Evolutionary conservation across 1,140 invertebrate species (phyloP).

Genomic region (Onthophagus taurus): DNA sequence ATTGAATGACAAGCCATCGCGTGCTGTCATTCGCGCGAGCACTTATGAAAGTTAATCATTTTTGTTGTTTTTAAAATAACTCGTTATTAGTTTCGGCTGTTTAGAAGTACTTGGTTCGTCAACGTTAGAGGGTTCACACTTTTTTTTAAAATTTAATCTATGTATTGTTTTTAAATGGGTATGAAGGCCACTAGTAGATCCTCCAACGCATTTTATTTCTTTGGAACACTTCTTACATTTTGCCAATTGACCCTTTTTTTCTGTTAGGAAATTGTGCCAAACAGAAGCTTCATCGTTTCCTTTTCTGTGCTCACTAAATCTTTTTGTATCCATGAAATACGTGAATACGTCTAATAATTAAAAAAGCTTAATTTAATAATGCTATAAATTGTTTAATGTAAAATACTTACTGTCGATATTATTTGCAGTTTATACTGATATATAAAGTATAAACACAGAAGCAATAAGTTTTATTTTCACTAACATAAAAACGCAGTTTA

Average conservation of each 20-base stretch:
- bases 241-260: slow-evolving; percentile 10
- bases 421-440: too few relatives aligned
- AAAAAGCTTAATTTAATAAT: too few relatives aligned
- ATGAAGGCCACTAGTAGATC: slow-evolving; percentile 15
- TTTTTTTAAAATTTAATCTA: slow-evolving; percentile 15
- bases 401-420: too few relatives aligned
- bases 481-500: too few relatives aligned
- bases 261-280: slow-evolving; percentile 15
- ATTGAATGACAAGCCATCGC: slow-evolving; percentile 9
- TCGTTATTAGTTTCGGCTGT: slow-evolving; percentile 6
- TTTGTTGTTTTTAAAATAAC: too few relatives aligned
- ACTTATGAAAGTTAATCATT: slow-evolving; percentile 15
- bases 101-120: slow-evolving; percentile 10
- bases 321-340: too few relatives aligned
- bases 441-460: too few relatives aligned
- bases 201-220: slow-evolving; percentile 6
- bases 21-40: slow-evolving; percentile 15
- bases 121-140: slow-evolving; percentile 10
- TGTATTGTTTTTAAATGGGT: slow-evolving; percentile 14
- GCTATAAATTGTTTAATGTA: too few relatives aligned
- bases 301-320: slow-evolving; percentile 15
- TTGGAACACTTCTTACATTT: not conserved
- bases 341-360: too few relatives aligned
- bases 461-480: too few relatives aligned
- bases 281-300: slow-evolving; percentile 13